Percentiles rank a stretch among this genome's conserved stretches.
phyloP scores from a whole-genome alignment of 1,140 invertebrate genomes.

The Drosophila setifemur region DNA sequence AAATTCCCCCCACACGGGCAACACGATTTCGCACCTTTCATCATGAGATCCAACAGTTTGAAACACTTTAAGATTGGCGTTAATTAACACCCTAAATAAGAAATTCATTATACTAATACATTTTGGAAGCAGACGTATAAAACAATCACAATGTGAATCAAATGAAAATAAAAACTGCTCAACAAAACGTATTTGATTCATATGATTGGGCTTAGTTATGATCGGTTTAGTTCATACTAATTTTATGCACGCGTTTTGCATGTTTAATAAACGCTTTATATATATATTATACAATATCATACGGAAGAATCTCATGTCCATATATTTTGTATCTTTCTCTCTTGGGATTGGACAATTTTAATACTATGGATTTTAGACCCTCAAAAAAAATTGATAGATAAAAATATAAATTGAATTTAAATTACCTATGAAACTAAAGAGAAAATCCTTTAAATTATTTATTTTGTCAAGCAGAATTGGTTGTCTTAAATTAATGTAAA shows the following conservation, averaged over 20 bases:
- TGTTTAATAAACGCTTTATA: slow-evolving; percentile 37
- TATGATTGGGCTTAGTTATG: slow-evolving; percentile 21
- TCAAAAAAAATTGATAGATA: too few species aligned
- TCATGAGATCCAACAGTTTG: slow-evolving; percentile 20
- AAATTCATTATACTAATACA: background rate
- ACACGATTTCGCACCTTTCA: slow-evolving; percentile 41
- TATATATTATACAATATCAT: background rate
- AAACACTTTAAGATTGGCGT: slow-evolving; percentile 3
- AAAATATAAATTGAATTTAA: too few species aligned
- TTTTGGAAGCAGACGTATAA: background rate
- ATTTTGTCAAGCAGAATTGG: too few species aligned
- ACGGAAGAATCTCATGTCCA: background rate
- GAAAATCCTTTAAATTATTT: too few species aligned
- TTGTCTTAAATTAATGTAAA: too few species aligned
- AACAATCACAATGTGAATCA: background rate
- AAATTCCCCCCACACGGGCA: slow-evolving; percentile 16
- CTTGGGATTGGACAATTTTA: background rate
- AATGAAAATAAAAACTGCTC: background rate
- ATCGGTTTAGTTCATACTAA: slow-evolving; percentile 49
- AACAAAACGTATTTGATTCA: slow-evolving; percentile 13
- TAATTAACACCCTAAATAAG: slow-evolving; percentile 30
- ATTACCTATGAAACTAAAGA: too few species aligned
- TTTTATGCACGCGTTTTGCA: slow-evolving; percentile 75
- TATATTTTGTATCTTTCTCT: background rate
- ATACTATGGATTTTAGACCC: too few species aligned